Evolutionary conservation across 2,113 vertebrate genomes (phyloP).

Genomic region (Elaphurus davidianus): DNA sequence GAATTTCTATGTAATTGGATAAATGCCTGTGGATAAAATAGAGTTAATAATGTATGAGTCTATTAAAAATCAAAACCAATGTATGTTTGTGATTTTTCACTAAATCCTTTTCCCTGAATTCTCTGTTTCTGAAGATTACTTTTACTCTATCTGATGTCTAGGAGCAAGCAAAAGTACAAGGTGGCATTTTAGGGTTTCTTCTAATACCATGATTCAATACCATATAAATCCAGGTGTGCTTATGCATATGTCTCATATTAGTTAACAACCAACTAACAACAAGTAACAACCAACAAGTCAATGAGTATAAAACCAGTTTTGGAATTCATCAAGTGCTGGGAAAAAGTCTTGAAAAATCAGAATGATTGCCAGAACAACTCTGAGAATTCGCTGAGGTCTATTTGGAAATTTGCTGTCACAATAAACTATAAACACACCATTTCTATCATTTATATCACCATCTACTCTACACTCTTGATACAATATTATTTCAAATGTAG

Average conservation of each 20-base stretch:
- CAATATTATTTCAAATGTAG: background rate
- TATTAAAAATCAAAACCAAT: constrained; percentile 9
- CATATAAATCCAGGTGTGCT: background rate
- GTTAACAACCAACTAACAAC: background rate
- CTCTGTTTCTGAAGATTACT: background rate
- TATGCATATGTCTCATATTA: background rate
- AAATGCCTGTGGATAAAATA: background rate
- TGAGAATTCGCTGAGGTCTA: constrained; percentile 48
- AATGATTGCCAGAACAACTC: constrained; percentile 60
- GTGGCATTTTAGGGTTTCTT: background rate
- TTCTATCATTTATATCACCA: constrained; percentile 29
- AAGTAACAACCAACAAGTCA: background rate
- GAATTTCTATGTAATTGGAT: background rate
- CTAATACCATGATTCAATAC: background rate
- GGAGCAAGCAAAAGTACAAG: background rate
- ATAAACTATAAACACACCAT: background rate
- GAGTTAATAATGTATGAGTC: background rate
- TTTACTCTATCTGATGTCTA: background rate
- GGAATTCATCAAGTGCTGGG: constrained; percentile 50
- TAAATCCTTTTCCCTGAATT: background rate
- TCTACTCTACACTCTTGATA: background rate
- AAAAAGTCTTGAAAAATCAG: constrained; percentile 50
- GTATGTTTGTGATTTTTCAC: background rate
- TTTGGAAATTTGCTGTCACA: constrained; percentile 51
- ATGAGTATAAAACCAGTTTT: constrained; percentile 36